Evolutionary conservation across 2,888 invertebrate species (phyloP), one percentile per base, ranked within the genome.

Genomic region (Pammene aurita): DNA sequence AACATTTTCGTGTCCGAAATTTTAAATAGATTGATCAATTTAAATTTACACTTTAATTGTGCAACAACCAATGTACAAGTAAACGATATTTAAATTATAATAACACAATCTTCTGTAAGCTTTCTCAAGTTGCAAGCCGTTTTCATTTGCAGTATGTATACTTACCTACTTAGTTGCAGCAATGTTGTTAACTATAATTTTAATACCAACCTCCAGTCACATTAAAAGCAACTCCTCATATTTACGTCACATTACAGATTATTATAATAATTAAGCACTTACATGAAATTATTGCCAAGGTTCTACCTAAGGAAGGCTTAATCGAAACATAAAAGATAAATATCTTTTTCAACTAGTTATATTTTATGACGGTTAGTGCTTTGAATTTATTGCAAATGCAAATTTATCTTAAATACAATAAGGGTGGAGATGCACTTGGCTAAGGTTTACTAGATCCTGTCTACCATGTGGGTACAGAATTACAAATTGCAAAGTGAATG

Each of bases 201-300:
- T 38, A 50, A 50, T 61, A 50, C n/a, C 38, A 50, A 38, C 61
- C 38, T 16, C 34, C 2, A 13, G 48, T 16, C 44, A 14, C 50
- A 18, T 35, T 13, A 18, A 57, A 52, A 9, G 38, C 13, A 52
- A 10, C 62, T 62, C 62, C n/a, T 68, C 44, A 56, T 62, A 52
- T 52, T 68, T 42, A 57, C 44, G 56, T 57, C 42, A 63, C 52
- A 68, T 68, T 63, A 68, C 44, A 41, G 26, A 41, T 16, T 46
- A 64, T 69, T 65, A 65, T 41, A 60, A 65, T 68, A 64, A 68
- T 68, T 68, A 58, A 64, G 44, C 57, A 38, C 57, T 57, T 14
- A 41, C 11, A 9, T 42, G 16, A n/a, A 57, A 57, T 63, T 58
- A 69, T 58, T 64, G 46, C 16, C 11, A 9, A 10, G 9, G 7